Evolutionary conservation across 2,113 vertebrate species (phyloP).

Genomic region (Condylura cristata): DNA sequence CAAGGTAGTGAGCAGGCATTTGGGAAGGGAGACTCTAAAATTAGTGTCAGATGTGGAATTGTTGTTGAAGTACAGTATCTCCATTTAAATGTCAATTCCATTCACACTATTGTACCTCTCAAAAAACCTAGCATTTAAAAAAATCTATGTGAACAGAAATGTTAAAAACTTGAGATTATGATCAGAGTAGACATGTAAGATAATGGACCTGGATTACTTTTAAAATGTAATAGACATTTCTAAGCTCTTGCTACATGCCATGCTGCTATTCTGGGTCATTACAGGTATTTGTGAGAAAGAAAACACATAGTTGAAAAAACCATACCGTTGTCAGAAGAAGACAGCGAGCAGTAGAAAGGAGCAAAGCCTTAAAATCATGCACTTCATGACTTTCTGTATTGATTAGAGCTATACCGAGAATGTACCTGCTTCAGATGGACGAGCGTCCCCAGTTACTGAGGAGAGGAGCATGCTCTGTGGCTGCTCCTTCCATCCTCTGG

Average conservation of each 20-base stretch:
- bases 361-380: background rate
- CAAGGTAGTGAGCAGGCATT: conserved; percentile 65
- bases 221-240: background rate
- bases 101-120: background rate
- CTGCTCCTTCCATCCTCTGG: background rate
- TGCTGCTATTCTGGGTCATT: background rate
- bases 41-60: conserved; percentile 75
- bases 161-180: conserved; percentile 38
- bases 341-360: background rate
- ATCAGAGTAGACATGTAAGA: background rate
- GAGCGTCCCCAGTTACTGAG: background rate
- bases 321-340: background rate
- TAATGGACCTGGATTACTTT: background rate
- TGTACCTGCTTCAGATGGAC: background rate
- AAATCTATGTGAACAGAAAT: background rate
- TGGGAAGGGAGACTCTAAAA: conserved; percentile 76
- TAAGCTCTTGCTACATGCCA: background rate
- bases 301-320: background rate
- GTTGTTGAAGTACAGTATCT: conserved; percentile 44
- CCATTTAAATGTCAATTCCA: conserved; percentile 29
- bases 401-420: background rate
- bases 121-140: conserved; percentile 9
- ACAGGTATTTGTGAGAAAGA: background rate
- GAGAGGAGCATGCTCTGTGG: background rate
- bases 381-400: background rate